Conservation (phyloP, 1,140 invertebrate genomes). For the Asobara japonica region DNA sequence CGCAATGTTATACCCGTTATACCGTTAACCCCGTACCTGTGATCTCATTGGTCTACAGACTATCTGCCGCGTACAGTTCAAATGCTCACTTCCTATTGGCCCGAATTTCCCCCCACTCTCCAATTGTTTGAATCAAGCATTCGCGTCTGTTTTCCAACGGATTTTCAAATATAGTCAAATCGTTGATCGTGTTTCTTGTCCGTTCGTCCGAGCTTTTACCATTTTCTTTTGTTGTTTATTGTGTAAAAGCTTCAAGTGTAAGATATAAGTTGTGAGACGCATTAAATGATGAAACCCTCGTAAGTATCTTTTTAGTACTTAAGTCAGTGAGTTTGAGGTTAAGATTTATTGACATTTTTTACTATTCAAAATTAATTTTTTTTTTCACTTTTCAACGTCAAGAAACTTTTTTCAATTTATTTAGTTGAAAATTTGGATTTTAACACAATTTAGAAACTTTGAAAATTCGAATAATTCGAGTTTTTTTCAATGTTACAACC, state of each 20-base stretch:
- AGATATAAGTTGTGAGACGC: not conserved
- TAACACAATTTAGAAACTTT: too few relatives aligned
- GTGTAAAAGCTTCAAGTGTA: not conserved
- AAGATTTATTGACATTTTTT: not conserved
- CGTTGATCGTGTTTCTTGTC: too few relatives aligned
- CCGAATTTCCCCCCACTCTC: not conserved
- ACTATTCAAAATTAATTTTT: too few relatives aligned
- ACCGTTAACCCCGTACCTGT: too few relatives aligned
- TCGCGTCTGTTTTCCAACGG: not conserved
- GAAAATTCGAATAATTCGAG: too few relatives aligned
- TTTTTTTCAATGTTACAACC: too few relatives aligned
- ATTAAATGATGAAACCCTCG: not conserved
- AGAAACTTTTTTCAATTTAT: too few relatives aligned
- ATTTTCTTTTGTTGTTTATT: not conserved
- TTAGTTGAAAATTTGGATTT: too few relatives aligned
- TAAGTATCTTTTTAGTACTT: conserved; percentile 7
- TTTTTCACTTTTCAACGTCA: too few relatives aligned
- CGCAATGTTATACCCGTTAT: too few relatives aligned
- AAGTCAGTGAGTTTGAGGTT: not conserved
- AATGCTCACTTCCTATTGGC: not conserved
- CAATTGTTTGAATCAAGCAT: not conserved
- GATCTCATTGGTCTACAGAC: too few relatives aligned
- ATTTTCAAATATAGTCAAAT: conserved; percentile 4
- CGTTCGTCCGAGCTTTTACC: too few relatives aligned
- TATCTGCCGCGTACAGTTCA: not conserved